These are phyloP conservation scores for Syngnathus typhle DNA, from an alignment of 2,113 vertebrate species.

Conservation along the genomic window DNA sequence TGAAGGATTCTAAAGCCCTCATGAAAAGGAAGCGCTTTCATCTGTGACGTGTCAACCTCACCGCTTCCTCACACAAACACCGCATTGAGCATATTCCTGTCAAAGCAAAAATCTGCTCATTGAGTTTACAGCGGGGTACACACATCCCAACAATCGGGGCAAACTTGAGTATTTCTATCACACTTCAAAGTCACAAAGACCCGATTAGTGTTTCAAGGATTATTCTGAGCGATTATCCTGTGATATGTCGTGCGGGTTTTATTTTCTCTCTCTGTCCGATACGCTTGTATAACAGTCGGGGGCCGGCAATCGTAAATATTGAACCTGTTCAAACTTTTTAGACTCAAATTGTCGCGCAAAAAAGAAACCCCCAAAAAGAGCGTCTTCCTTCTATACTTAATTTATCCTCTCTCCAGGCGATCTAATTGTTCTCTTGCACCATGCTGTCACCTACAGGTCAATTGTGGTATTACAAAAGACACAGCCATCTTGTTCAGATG, in stretches of 20 bases:
- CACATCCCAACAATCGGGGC: background rate
- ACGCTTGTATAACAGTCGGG: background rate
- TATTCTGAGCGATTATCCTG: background rate
- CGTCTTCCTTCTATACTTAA: no score
- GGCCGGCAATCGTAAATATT: background rate
- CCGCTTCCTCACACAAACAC: constrained; percentile 51
- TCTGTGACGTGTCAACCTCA: constrained; percentile 40
- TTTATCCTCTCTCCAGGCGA: background rate
- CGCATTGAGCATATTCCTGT: background rate
- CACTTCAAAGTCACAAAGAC: background rate
- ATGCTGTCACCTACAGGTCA: background rate
- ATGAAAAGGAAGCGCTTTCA: constrained; percentile 53
- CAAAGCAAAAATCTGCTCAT: constrained; percentile 3
- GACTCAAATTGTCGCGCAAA: background rate
- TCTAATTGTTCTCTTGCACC: background rate
- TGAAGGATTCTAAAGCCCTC: constrained; percentile 4
- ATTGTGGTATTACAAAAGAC: background rate
- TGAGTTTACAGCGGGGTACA: constrained; percentile 2
- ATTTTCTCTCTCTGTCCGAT: background rate
- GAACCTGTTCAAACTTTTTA: background rate
- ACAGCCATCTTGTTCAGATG: background rate
- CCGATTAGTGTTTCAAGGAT: background rate
- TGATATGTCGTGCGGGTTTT: background rate
- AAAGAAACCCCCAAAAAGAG: no score
- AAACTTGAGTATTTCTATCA: background rate